Evolutionary conservation across 2,888 invertebrate species (phyloP), one percentile per base, ranked within the genome.

Genomic region (Onthophagus sagittarius): DNA sequence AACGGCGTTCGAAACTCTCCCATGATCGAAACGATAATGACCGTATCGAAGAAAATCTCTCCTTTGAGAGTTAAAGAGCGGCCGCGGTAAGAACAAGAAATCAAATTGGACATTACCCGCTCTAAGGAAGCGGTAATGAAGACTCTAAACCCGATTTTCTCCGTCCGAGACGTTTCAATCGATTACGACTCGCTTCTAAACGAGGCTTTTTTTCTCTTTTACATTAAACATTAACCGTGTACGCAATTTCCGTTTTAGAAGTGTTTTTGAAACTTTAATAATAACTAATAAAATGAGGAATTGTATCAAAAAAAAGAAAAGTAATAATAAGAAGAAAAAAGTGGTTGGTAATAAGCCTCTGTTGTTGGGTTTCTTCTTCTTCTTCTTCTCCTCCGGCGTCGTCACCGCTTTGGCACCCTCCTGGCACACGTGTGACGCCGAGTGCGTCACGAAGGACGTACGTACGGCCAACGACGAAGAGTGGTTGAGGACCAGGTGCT

Each of bases 361-460:
- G 23, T 23, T 23, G 23, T 23, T 23, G 23, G 23, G 23, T 23
- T 23, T 23, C 23, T 23, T 53, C 39, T 53, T 11, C 9, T 7
- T 9, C 9, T 53, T 53, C 39, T 53, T 53, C 39, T 53, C 39
- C 39, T 53, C 39, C 39, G 39, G 23, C 23, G 23, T 23, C 23
- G 23, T 23, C 23, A 23, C 23, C 65, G 62, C 76, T 75, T 72
- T 74, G 76, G 76, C 77, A 76, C 76, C 77, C 78, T 77, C 76
- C 76, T 77, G 76, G 75, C 80, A 79, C 79, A 79, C 79, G 79
- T 80, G 80, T 80, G 76, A 78, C 67, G 13, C 77, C 78, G 79
- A 78, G 78, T 79, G 77, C 78, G 76, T 75, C 39, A 53, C 39
- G 39, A 53, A 53, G 39, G 39, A 53, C 23, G 23, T 23, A 23